Evolutionary conservation across 2,113 vertebrate genomes (phyloP).

Genomic region (Tricholaema leucomelas): DNA sequence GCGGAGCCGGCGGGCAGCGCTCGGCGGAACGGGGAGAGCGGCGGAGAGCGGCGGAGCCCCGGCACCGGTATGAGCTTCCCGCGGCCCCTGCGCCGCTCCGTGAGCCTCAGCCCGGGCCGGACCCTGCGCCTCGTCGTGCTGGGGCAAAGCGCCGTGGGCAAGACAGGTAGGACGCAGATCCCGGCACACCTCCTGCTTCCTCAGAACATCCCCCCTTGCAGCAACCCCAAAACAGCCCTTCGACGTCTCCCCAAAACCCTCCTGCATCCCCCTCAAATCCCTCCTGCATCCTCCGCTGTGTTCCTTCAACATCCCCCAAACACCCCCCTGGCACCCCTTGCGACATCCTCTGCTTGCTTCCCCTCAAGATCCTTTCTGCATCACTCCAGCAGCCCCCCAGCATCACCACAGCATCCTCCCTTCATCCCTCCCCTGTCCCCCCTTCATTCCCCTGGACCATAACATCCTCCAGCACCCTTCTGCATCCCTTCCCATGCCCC

Average conservation of each 20-base stretch:
- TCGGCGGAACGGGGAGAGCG: background rate
- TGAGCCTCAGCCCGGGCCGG: slow-evolving; percentile 67
- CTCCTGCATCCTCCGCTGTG: too few relatives aligned
- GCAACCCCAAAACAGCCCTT: background rate
- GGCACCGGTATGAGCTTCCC: slow-evolving; percentile 72
- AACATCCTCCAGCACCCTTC: too few relatives aligned
- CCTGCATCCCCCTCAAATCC: too few relatives aligned
- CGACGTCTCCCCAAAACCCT: background rate
- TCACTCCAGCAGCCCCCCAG: rapidly evolving
- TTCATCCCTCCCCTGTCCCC: background rate
- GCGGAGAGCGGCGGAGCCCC: background rate
- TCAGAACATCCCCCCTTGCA: background rate
- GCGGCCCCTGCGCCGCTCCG: slow-evolving; percentile 73
- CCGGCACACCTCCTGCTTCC: rapidly evolving
- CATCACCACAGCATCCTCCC: background rate
- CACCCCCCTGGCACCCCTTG: rapidly evolving
- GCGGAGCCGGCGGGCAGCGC: background rate
- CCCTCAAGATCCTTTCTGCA: too few relatives aligned
- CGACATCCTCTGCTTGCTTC: too few relatives aligned
- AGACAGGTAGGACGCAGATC: slow-evolving; percentile 71
- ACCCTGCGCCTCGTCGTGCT: slow-evolving; percentile 73
- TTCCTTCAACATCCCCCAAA: too few relatives aligned
- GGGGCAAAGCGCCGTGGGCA: slow-evolving; percentile 76
- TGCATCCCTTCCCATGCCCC: background rate
- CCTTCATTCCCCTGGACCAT: too few relatives aligned